These are phyloP conservation scores for Arrhopalites spinosus DNA, from an alignment of 2,888 invertebrate species.

Conservation along the genomic window DNA sequence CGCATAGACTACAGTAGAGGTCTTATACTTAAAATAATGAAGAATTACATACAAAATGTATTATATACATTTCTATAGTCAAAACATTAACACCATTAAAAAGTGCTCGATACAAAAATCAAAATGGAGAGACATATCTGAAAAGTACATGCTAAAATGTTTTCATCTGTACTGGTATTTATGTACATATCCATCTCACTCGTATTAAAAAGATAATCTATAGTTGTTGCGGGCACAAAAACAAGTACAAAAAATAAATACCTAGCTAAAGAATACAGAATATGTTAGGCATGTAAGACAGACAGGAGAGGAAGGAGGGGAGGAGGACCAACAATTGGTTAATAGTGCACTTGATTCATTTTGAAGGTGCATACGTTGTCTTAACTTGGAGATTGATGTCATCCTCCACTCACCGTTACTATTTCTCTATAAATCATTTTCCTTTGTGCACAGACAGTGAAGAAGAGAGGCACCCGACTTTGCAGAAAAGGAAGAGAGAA, in stretches of 20 bases:
- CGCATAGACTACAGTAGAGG: no score
- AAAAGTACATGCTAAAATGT: no score
- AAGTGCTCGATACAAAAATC: slow-evolving; percentile 1
- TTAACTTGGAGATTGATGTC: slow-evolving; percentile 15
- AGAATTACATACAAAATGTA: no score
- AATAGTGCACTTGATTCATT: neutral
- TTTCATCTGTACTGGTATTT: no score
- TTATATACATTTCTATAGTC: no score
- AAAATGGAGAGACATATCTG: neutral
- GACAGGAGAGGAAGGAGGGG: neutral
- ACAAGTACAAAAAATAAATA: no score
- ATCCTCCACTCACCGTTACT: slow-evolving; percentile 23
- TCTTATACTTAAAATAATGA: no score
- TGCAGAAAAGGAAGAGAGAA: neutral
- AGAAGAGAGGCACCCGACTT: neutral
- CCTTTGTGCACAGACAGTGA: slow-evolving; percentile 5
- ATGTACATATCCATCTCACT: no score
- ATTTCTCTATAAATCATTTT: slow-evolving; percentile 21
- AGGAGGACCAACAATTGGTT: neutral
- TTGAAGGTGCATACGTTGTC: neutral
- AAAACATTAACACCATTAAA: slow-evolving; percentile 6
- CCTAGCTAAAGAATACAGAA: no score
- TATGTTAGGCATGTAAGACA: no score
- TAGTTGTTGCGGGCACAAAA: no score
- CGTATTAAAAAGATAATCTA: no score